A percentile compares a stretch with the other conserved stretches of the same genome.
Evolutionary conservation across 2,888 invertebrate genomes (phyloP).

Genomic region (Esperia sulphurella): DNA sequence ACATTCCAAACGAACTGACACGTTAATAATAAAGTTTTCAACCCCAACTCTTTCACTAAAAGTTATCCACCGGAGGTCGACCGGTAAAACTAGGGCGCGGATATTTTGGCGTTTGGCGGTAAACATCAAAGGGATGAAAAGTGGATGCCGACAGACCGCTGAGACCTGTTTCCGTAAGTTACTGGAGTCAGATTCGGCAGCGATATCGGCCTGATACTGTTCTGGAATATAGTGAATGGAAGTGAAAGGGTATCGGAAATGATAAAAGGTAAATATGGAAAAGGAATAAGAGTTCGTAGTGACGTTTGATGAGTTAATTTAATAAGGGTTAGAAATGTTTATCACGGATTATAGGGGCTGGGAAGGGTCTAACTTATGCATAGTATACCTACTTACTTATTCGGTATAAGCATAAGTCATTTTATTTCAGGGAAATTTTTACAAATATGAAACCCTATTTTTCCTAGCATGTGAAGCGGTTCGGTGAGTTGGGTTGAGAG

Average conservation of each 20-base stretch:
- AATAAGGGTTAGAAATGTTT: neutral
- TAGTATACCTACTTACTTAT: neutral
- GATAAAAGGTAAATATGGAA: constrained; percentile 9
- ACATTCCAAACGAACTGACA: constrained; percentile 1
- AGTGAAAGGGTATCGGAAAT: constrained; percentile 14
- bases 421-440: no score
- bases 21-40: constrained; percentile 5
- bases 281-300: neutral
- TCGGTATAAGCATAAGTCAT: no score
- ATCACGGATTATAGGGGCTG: neutral
- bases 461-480: no score
- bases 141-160: neutral
- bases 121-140: constrained; percentile 8
- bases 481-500: no score
- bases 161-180: constrained; percentile 4
- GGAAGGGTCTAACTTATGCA: no score
- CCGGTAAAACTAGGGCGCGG: neutral
- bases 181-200: constrained; percentile 2
- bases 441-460: no score
- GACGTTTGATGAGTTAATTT: neutral
- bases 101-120: constrained; percentile 3
- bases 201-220: constrained; percentile 4
- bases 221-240: constrained; percentile 13
- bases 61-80: constrained; percentile 1
- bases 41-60: constrained; percentile 3